Conservation (phyloP, 1,140 invertebrate species). For the Batillaria attramentaria region DNA sequence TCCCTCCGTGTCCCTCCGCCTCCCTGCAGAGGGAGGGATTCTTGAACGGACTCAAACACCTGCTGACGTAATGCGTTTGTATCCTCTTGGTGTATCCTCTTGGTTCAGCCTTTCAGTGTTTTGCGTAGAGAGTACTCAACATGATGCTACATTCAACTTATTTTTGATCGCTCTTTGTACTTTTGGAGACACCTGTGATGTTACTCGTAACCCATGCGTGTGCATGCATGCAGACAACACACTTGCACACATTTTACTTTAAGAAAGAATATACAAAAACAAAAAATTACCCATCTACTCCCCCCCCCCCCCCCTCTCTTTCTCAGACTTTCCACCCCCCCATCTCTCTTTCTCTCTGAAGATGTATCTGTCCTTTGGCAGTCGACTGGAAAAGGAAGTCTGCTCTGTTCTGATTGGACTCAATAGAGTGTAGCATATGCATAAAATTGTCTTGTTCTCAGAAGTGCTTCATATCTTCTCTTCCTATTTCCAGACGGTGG, state of each 20-base stretch:
- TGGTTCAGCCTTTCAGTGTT: not conserved
- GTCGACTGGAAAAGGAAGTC: not conserved
- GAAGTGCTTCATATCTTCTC: not conserved
- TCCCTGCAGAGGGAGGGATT: conserved; percentile 53
- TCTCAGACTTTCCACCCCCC: not conserved
- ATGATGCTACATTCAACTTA: not conserved
- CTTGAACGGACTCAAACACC: conserved; percentile 43
- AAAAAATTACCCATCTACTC: too few species aligned
- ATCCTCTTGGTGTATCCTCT: not conserved
- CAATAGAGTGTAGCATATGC: not conserved
- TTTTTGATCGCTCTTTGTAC: not conserved
- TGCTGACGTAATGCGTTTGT: conserved; percentile 41
- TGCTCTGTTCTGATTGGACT: too few species aligned
- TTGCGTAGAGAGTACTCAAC: not conserved
- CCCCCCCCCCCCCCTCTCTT: not conserved
- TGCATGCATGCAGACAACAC: not conserved
- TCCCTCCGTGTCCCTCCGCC: conserved; percentile 58
- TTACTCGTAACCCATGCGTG: not conserved
- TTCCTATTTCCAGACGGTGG: not conserved
- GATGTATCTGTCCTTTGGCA: not conserved
- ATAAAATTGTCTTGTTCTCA: not conserved
- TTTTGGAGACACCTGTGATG: not conserved
- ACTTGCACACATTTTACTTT: not conserved
- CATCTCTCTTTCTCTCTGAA: not conserved
- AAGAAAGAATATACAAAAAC: too few species aligned